Evolutionary conservation across 1,140 invertebrate species (phyloP).

Genomic region (Venturia canescens): DNA sequence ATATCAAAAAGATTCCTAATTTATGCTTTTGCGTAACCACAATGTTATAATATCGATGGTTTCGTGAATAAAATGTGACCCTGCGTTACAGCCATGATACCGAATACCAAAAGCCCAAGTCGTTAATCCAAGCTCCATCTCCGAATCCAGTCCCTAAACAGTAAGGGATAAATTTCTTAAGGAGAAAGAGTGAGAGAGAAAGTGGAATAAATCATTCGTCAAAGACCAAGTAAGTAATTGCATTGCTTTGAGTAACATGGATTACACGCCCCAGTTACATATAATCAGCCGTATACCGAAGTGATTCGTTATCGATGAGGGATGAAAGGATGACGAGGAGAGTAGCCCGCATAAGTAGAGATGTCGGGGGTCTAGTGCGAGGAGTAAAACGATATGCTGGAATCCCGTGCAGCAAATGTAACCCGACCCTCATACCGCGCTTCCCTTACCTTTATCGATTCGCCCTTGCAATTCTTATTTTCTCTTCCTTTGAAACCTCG

Average conservation of each 20-base stretch:
- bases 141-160: too few relatives aligned
- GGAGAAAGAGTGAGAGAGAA: too few relatives aligned
- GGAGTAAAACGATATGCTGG: background rate
- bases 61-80: too few relatives aligned
- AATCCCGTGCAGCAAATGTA: background rate
- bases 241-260: slow-evolving; percentile 60
- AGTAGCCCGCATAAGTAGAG: background rate
- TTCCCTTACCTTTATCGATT: background rate
- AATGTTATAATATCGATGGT: too few relatives aligned
- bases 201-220: too few relatives aligned
- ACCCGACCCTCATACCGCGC: background rate
- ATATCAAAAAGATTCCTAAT: too few relatives aligned
- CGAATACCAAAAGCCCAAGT: too few relatives aligned
- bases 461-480: background rate
- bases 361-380: background rate
- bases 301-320: background rate
- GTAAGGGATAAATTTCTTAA: too few relatives aligned
- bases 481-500: background rate
- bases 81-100: too few relatives aligned
- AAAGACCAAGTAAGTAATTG: slow-evolving; percentile 56
- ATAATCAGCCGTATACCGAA: background rate
- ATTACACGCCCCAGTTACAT: slow-evolving; percentile 4
- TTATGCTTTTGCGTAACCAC: too few relatives aligned
- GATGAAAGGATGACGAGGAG: background rate
- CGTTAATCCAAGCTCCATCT: too few relatives aligned